Evolutionary conservation across 2,113 vertebrate genomes (phyloP).

Genomic region (Sclerurus mexicanus): DNA sequence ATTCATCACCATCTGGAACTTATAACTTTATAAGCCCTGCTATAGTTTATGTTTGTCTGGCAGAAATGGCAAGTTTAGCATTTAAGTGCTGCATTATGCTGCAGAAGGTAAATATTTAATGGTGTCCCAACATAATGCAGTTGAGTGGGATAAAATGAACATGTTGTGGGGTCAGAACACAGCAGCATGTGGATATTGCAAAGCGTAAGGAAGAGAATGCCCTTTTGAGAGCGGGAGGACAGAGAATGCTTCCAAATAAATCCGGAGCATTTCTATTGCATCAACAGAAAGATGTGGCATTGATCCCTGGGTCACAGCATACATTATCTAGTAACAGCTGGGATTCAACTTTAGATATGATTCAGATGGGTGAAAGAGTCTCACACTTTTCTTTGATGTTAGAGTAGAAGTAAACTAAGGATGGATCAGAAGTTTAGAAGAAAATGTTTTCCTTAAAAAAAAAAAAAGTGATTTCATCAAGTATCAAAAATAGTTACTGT

Average conservation of each 20-base stretch:
- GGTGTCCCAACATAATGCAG: constrained; percentile 9
- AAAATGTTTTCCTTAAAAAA: background rate
- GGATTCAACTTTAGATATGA: background rate
- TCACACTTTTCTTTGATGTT: background rate
- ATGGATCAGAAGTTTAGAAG: background rate
- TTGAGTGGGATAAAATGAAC: background rate
- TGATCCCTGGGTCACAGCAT: background rate
- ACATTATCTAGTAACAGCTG: background rate
- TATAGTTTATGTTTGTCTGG: constrained; percentile 59
- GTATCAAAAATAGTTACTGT: background rate
- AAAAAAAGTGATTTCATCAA: background rate
- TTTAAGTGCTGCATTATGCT: constrained; percentile 56
- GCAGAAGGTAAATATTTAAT: constrained; percentile 69
- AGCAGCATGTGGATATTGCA: background rate
- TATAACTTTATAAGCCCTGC: constrained; percentile 17
- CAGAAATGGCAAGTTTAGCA: constrained; percentile 37
- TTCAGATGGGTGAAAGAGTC: background rate
- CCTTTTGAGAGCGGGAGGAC: background rate
- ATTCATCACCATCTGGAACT: constrained; percentile 69
- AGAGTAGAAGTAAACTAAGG: background rate
- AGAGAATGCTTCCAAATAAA: background rate
- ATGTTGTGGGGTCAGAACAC: background rate
- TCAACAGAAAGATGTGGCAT: background rate
- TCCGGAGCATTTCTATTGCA: background rate
- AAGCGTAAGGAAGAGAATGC: background rate